phyloP scores from a whole-genome alignment of 2,888 invertebrate species.

The Hydroisotoma schaefferi region DNA sequence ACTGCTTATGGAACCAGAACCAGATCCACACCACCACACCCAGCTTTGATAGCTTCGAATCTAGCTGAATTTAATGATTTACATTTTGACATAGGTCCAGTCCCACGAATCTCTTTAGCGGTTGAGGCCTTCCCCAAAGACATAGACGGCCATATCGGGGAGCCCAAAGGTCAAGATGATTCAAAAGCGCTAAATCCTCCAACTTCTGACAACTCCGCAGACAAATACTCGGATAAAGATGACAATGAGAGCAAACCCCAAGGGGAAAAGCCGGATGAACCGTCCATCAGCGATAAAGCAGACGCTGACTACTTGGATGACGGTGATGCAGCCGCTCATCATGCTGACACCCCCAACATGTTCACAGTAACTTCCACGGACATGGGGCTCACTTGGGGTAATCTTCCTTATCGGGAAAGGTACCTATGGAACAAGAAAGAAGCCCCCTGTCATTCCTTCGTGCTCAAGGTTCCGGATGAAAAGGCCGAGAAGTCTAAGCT shows the following conservation, averaged over 20 bases:
- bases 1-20: too few relatives aligned
- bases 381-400: slow-evolving; percentile 26
- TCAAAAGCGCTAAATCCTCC: too few relatives aligned
- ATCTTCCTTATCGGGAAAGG: slow-evolving; percentile 40
- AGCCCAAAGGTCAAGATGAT: too few relatives aligned
- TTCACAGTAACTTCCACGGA: neutral
- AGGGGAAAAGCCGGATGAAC: neutral
- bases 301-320: neutral
- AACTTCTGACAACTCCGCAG: too few relatives aligned
- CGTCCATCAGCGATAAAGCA: neutral
- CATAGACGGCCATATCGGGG: too few relatives aligned
- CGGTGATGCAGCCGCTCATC: neutral
- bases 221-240: too few relatives aligned
- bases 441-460: slow-evolving; percentile 38
- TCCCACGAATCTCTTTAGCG: neutral
- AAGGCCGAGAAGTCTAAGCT: slow-evolving; percentile 17
- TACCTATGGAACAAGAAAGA: slow-evolving; percentile 27
- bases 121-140: too few relatives aligned
- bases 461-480: slow-evolving; percentile 38
- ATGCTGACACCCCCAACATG: neutral
- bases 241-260: too few relatives aligned
- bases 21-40: too few relatives aligned
- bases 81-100: neutral
- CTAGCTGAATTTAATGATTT: too few relatives aligned
- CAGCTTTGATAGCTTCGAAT: too few relatives aligned